phyloP scores from a whole-genome alignment of 2,113 vertebrate genomes.

The Perccottus glenii region DNA sequence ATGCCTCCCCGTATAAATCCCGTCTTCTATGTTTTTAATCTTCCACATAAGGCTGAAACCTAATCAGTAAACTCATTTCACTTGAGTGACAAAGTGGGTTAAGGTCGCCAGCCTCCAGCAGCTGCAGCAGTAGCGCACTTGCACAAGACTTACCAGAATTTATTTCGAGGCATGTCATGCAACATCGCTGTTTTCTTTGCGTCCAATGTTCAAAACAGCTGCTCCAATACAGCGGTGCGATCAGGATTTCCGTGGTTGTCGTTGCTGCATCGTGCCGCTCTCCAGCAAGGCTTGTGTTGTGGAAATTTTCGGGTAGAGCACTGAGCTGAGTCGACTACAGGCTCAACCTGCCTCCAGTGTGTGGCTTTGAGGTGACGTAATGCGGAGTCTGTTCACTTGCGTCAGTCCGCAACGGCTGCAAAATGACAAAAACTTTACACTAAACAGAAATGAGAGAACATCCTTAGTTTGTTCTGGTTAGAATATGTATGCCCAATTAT shows the following conservation, averaged over 20 bases:
- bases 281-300: slow-evolving; percentile 59
- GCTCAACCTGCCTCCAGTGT: slow-evolving; percentile 65
- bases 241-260: slow-evolving; percentile 49
- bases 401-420: slow-evolving; percentile 52
- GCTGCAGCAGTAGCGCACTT: slow-evolving; percentile 74
- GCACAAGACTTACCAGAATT: slow-evolving; percentile 77
- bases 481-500: background rate
- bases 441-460: background rate
- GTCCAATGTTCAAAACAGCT: slow-evolving; percentile 40
- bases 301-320: slow-evolving; percentile 71
- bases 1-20: background rate
- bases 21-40: background rate
- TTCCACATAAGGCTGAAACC: slow-evolving; percentile 27
- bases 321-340: slow-evolving; percentile 60
- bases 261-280: slow-evolving; percentile 57
- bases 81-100: slow-evolving; percentile 75
- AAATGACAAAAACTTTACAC: background rate
- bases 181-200: slow-evolving; percentile 66
- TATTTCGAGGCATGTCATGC: slow-evolving; percentile 66
- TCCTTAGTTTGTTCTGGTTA: background rate
- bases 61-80: slow-evolving; percentile 59
- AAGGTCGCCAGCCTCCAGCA: slow-evolving; percentile 69
- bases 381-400: slow-evolving; percentile 76
- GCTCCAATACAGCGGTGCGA: slow-evolving; percentile 37
- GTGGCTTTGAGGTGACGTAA: slow-evolving; percentile 80